Conservation (phyloP, 2,113 vertebrate species). For the Odontesthes bonariensis region DNA sequence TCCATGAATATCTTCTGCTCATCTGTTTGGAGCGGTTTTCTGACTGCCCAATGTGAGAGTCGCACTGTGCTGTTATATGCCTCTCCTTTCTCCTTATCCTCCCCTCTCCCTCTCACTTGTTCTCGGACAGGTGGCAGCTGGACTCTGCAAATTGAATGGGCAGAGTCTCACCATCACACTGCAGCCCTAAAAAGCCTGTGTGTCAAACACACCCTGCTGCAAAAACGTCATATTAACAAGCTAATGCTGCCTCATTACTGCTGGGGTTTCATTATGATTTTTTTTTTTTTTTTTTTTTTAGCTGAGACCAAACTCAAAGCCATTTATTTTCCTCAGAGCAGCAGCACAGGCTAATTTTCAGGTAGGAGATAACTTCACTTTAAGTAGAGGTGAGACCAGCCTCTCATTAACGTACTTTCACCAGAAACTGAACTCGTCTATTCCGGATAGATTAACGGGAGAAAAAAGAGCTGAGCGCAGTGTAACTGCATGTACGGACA, state of each 20-base stretch:
- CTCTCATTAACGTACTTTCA: conserved; percentile 32
- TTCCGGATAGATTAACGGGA: conserved; percentile 30
- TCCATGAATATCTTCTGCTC: conserved; percentile 11
- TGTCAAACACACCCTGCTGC: conserved; percentile 39
- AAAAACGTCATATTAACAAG: conserved; percentile 38
- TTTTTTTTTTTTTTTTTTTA: too few species aligned
- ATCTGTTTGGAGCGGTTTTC: conserved; percentile 36
- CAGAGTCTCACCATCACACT: conserved; percentile 43
- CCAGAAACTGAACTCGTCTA: conserved; percentile 34
- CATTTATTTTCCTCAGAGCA: conserved; percentile 1
- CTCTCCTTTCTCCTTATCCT: conserved; percentile 56
- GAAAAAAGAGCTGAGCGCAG: conserved; percentile 19
- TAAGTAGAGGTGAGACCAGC: conserved; percentile 8
- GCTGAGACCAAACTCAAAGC: conserved; percentile 21
- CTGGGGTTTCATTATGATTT: conserved; percentile 30
- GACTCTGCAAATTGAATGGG: conserved; percentile 70
- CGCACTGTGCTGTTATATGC: conserved; percentile 69
- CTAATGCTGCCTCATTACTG: conserved; percentile 41
- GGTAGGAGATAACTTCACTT: conserved; percentile 19
- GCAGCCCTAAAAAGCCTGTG: conserved; percentile 12
- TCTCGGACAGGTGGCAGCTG: conserved; percentile 62
- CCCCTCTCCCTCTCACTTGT: conserved; percentile 44
- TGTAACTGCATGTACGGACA: conserved; percentile 55
- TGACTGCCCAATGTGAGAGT: conserved; percentile 68
- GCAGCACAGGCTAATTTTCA: conserved; percentile 18